A percentile compares a stretch with the other conserved stretches of the same genome.
Conservation (phyloP, 2,113 vertebrate genomes). For the Hemiprocne comata region DNA sequence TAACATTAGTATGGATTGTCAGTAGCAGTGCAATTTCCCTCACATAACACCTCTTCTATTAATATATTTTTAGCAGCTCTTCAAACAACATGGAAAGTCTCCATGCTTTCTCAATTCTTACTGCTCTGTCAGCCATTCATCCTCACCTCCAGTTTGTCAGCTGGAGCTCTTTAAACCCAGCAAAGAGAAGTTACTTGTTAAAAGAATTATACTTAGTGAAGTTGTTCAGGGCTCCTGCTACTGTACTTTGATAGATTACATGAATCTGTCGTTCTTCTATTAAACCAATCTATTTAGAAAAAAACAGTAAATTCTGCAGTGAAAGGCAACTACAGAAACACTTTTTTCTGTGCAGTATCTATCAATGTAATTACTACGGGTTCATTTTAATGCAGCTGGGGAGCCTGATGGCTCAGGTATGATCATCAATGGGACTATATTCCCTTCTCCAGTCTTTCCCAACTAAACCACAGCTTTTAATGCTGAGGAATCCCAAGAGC, state of each 20-base stretch:
- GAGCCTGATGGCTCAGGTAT: background rate
- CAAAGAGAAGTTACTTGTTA: background rate
- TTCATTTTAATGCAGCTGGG: background rate
- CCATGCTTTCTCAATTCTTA: background rate
- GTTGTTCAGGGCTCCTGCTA: background rate
- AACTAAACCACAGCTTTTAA: background rate
- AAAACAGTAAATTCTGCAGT: background rate
- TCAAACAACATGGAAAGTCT: background rate
- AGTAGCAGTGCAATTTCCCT: background rate
- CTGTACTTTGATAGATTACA: background rate
- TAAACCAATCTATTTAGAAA: background rate
- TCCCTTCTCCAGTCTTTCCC: background rate
- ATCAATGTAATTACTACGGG: background rate
- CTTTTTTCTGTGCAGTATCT: background rate
- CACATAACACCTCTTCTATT: background rate
- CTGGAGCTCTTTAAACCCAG: background rate
- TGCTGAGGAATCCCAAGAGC: background rate
- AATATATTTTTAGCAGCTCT: background rate
- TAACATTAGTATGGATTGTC: conserved; percentile 1
- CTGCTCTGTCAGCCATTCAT: background rate
- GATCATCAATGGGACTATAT: background rate
- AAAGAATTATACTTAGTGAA: background rate
- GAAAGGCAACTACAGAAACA: background rate
- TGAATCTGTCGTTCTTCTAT: background rate
- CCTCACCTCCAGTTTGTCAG: background rate